Percentiles rank a stretch among this genome's conserved stretches.
These are phyloP conservation scores for Schrankia costaestrigalis DNA, from an alignment of 2,888 invertebrate species.

Conservation along the genomic window DNA sequence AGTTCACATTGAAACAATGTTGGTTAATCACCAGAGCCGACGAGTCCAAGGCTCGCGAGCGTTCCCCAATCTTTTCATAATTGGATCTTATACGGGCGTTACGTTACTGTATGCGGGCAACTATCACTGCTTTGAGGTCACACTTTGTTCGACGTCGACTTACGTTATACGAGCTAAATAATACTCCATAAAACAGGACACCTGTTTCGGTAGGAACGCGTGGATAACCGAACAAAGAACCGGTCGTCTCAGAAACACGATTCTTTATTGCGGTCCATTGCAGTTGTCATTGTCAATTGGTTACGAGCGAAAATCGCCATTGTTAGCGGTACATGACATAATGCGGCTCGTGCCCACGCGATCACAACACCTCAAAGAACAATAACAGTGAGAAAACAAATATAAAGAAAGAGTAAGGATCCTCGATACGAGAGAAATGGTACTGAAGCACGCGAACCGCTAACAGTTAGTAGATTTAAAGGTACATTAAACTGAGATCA, in stretches of 20 bases:
- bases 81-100: conserved; percentile 61
- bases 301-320: conserved; percentile 56
- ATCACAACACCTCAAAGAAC: conserved; percentile 37
- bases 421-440: conserved; percentile 34
- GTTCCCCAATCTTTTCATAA: conserved; percentile 49
- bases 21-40: conserved; percentile 20
- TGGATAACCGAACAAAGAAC: conserved; percentile 54
- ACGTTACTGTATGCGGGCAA: conserved; percentile 59
- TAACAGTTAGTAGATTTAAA: conserved; percentile 43
- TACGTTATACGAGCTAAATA: conserved; percentile 35
- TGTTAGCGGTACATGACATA: conserved; percentile 58
- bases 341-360: conserved; percentile 51
- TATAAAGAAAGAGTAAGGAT: conserved; percentile 43
- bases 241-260: conserved; percentile 49
- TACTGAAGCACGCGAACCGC: conserved; percentile 29
- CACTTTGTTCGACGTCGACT: conserved; percentile 30
- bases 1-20: conserved; percentile 18
- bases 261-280: conserved; percentile 57
- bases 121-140: conserved; percentile 37
- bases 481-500: conserved; percentile 45
- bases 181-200: conserved; percentile 45
- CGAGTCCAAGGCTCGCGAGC: conserved; percentile 43
- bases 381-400: conserved; percentile 46
- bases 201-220: conserved; percentile 52
- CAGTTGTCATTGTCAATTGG: conserved; percentile 57